A percentile compares a stretch with the other conserved stretches of the same genome.
phyloP scores from a whole-genome alignment of 2,888 invertebrate genomes.

The Leptinotarsa rubiginosa region DNA sequence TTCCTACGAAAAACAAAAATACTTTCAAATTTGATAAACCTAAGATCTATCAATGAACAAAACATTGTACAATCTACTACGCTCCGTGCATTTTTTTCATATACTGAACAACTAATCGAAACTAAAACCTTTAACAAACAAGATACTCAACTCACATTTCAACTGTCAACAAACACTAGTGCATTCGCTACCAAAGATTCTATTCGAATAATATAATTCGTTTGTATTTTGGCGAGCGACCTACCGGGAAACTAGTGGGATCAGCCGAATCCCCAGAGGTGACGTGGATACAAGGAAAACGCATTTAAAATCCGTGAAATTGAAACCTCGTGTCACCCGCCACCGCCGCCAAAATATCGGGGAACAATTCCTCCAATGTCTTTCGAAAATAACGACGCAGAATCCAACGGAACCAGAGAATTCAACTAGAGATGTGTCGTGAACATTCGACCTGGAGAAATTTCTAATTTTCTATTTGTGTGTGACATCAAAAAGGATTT shows the following conservation, averaged over 20 bases:
- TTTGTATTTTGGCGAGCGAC: conserved; percentile 24
- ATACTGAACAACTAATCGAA: not conserved
- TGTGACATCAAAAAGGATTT: too few species aligned
- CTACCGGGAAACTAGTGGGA: conserved; percentile 31
- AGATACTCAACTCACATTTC: conserved; percentile 3
- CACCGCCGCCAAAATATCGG: conserved; percentile 23
- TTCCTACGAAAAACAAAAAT: too few species aligned
- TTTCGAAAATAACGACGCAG: conserved; percentile 28
- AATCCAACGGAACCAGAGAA: conserved; percentile 21
- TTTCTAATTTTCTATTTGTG: not conserved
- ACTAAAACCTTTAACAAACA: not conserved
- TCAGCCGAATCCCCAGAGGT: conserved; percentile 32
- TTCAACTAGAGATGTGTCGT: conserved; percentile 1
- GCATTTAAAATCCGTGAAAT: conserved; percentile 46
- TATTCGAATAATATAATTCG: conserved; percentile 16
- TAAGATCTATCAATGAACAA: too few species aligned
- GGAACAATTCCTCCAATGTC: conserved; percentile 35
- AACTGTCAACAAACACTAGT: conserved; percentile 8
- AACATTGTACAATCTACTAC: too few species aligned
- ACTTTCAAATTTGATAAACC: too few species aligned
- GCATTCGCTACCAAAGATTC: conserved; percentile 9
- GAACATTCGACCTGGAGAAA: not conserved
- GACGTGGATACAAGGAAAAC: conserved; percentile 44
- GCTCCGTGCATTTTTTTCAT: not conserved
- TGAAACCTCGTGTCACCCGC: conserved; percentile 32